phyloP scores from a whole-genome alignment of 2,888 invertebrate genomes.

The Pecten maximus region DNA sequence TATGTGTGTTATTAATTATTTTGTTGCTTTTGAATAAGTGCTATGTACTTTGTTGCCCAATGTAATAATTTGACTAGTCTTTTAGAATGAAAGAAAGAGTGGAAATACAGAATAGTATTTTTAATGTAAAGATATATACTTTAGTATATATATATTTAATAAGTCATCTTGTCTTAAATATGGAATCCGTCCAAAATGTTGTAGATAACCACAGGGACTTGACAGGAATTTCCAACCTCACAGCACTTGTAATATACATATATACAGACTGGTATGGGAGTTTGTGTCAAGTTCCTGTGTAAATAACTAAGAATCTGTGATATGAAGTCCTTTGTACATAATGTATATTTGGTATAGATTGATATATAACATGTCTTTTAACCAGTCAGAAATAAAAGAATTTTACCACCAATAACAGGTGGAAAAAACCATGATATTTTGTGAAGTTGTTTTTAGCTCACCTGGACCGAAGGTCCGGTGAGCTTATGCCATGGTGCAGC shows the following conservation, averaged over 20 bases:
- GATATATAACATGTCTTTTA: conserved; percentile 7
- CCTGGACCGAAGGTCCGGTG: no score
- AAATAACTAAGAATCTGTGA: not conserved
- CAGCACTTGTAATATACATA: no score
- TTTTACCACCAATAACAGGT: not conserved
- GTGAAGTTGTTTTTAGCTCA: not conserved
- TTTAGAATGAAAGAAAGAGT: not conserved
- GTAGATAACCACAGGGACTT: not conserved
- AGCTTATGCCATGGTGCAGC: no score
- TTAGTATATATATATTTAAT: not conserved
- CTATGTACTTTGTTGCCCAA: not conserved
- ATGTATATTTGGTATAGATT: not conserved
- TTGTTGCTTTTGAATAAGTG: conserved; percentile 33
- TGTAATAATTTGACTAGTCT: not conserved
- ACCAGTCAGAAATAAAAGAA: conserved; percentile 23
- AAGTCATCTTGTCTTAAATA: not conserved
- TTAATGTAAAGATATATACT: not conserved
- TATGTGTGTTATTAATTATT: not conserved
- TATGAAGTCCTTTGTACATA: conserved; percentile 3
- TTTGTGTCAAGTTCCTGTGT: no score
- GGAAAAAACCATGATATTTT: not conserved
- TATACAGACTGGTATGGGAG: no score
- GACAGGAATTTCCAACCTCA: no score
- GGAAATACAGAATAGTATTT: not conserved
- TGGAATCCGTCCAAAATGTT: conserved; percentile 1